Base-by-base conservation (phyloP, 2,113 vertebrate genomes). In the Nothobranchius furzeri region DNA sequence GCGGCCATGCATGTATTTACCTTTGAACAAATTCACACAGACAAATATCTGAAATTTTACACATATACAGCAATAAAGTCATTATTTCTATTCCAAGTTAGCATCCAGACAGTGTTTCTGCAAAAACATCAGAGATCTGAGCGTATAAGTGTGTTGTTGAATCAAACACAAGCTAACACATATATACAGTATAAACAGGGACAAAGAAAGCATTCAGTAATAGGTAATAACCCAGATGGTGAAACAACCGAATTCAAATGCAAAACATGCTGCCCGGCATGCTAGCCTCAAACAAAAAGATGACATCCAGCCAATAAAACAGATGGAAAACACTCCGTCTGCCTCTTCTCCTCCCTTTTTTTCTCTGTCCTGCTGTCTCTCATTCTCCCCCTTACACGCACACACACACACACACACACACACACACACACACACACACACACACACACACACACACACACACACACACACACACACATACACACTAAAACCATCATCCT, bases 281-380 rank as follows among this genome's bases (percentile, higher is more conserved):
- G 76, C 81, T 64, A 17, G 77, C 79, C 76, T 85, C 77, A 74
- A 74, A 90, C 82, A 85, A 83, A 87, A 88, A 76, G 75, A 85
- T 78, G 63, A 71, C 56, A 79, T 81, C 69, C 72, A 79, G 86
- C 86, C 82, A 85, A 83, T 82, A 70, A 86, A 83, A 77, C 90
- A 89, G 88, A 90, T 91, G 90, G 90, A 86, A 87, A 90, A 86
- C 71, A 84, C 84, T 83, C 84, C 80, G 61, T 81, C 67, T 67
- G 66, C 73, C 76, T 78, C 73, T 56, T 76, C 64, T 80, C 78
- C 81, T 84, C 80, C 70, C 78, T 83, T 55, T 30, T 30, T 82
- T 75, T 68, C 20, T 84, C 66, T 70, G 63, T 73, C 82, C 75
- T 76, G 70, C 62, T 12, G 12, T 81, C 72, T 75, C 58, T 62